Conservation (phyloP, 2,888 invertebrate species). For the Meghimatium bilineatum region DNA sequence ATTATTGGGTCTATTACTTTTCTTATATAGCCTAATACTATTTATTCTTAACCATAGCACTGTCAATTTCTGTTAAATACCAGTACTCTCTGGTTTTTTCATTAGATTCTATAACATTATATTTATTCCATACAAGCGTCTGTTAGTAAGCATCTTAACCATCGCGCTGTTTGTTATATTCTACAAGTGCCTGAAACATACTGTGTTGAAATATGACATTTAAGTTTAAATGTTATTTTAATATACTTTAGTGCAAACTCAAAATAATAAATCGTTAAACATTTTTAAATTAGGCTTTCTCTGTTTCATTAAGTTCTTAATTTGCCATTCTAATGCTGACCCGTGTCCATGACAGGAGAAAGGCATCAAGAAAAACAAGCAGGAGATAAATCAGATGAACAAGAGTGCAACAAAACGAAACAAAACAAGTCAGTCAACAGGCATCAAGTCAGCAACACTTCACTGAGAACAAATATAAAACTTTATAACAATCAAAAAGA, state of each 20-base stretch:
- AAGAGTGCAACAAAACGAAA: slow-evolving; percentile 37
- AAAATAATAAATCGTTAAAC: background rate
- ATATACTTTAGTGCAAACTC: background rate
- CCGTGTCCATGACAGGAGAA: slow-evolving; percentile 31
- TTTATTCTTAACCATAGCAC: too few relatives aligned
- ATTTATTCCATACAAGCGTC: too few relatives aligned
- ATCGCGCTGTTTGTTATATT: too few relatives aligned
- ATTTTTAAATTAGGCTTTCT: background rate
- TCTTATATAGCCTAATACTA: too few relatives aligned
- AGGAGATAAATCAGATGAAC: slow-evolving; percentile 38
- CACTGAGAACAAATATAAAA: slow-evolving; percentile 24
- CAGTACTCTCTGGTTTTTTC: too few relatives aligned
- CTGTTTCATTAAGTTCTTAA: background rate
- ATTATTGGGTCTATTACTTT: too few relatives aligned
- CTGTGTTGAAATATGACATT: background rate
- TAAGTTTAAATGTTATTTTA: background rate
- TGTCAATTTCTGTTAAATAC: too few relatives aligned
- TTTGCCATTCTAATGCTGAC: background rate
- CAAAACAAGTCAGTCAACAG: slow-evolving; percentile 37
- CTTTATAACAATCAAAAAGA: slow-evolving; percentile 22
- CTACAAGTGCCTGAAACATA: too few relatives aligned
- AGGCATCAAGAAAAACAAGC: slow-evolving; percentile 41
- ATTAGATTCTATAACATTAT: too few relatives aligned
- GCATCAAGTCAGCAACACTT: slow-evolving; percentile 36
- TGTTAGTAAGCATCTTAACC: too few relatives aligned